phyloP scores from a whole-genome alignment of 2,113 vertebrate species.

The Scomber japonicus region DNA sequence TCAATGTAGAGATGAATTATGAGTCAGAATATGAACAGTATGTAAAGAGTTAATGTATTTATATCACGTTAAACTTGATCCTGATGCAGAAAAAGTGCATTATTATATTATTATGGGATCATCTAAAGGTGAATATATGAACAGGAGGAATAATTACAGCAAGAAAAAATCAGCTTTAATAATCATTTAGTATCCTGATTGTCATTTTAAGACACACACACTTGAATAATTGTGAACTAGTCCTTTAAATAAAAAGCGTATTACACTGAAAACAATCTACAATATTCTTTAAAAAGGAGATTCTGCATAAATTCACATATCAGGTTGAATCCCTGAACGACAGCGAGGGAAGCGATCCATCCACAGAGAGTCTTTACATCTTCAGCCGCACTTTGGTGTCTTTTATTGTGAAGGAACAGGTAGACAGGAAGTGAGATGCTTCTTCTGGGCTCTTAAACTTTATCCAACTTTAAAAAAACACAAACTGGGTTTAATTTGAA shows the following conservation, averaged over 20 bases:
- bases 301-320: conserved; percentile 3
- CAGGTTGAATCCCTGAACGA: not conserved
- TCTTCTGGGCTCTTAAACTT: not conserved
- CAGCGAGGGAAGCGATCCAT: conserved; percentile 1
- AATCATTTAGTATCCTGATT: too few species aligned
- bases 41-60: too few species aligned
- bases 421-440: not conserved
- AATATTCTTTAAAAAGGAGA: not conserved
- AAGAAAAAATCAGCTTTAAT: too few species aligned
- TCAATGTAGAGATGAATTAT: too few species aligned
- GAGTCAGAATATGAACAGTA: too few species aligned
- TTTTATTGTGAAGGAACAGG: not conserved
- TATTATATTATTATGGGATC: too few species aligned
- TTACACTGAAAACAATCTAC: not conserved
- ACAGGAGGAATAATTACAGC: too few species aligned
- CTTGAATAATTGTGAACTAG: too few species aligned
- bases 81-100: too few species aligned
- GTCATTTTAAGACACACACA: too few species aligned
- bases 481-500: not conserved
- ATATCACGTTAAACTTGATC: too few species aligned
- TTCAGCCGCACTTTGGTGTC: not conserved
- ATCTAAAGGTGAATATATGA: too few species aligned
- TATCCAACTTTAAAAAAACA: not conserved
- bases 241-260: conserved; percentile 22
- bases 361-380: not conserved